phyloP scores from a whole-genome alignment of 2,113 vertebrate species.

The Empidonax alnorum region DNA sequence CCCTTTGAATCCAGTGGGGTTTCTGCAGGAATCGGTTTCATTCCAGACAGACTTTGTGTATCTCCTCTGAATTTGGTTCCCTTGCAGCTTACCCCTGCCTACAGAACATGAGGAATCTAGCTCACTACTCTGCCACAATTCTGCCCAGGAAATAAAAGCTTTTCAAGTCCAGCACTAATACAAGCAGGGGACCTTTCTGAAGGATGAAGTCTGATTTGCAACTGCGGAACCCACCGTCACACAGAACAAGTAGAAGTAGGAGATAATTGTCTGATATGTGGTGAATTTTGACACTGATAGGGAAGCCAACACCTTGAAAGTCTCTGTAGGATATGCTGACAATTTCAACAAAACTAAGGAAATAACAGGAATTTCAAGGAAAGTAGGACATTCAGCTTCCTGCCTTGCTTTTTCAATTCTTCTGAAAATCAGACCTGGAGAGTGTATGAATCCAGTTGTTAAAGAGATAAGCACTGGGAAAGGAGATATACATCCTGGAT shows the following conservation, averaged over 20 bases:
- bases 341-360: neutral
- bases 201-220: neutral
- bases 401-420: neutral
- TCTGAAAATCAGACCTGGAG: neutral
- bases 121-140: neutral
- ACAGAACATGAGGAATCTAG: neutral
- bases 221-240: neutral
- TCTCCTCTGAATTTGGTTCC: neutral
- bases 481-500: neutral
- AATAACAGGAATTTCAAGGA: neutral
- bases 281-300: neutral
- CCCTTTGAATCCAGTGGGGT: neutral
- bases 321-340: neutral
- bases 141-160: neutral
- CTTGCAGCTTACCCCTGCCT: neutral
- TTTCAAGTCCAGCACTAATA: neutral
- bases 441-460: neutral
- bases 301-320: neutral
- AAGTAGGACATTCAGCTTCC: neutral
- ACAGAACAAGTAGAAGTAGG: neutral
- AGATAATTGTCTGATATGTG: neutral
- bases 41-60: neutral
- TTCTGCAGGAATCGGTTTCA: neutral
- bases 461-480: neutral
- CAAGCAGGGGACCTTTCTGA: neutral